Base-by-base conservation (phyloP, 2,888 invertebrate genomes). In the Pristionchus japonicus region DNA sequence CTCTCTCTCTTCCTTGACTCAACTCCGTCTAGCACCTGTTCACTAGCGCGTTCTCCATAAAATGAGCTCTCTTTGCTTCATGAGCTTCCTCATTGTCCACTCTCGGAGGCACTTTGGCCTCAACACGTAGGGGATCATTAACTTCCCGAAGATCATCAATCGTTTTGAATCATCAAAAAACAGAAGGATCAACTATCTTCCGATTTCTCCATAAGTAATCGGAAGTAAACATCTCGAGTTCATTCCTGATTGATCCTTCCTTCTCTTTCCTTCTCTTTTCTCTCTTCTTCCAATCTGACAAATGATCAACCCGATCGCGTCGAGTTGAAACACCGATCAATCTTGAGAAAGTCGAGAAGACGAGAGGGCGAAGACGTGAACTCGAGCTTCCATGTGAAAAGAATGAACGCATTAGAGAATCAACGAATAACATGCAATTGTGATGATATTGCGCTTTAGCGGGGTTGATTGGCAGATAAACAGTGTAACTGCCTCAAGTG, bases 231-330 rank as follows among this genome's bases (percentile, higher is more conserved):
- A 15, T 20, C 40, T 40, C 20, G 23, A 74, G 37, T 20, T 74
- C 74, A n/a, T n/a, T 40, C 40, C 31, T 40, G 74, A 74, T 74
- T 74, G 37, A 40, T 74, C 40, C 40, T 27, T 0, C n/a, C n/a
- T n/a, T n/a, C 7, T 15, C 20, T 15, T 37, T 17, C 31, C 40
- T 74, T 23, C 40, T 23, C 31, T 31, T 23, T 40, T 74, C 74
- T 74, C 74, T 74, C 20, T 17, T 37, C 27, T 23, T 31, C 40
- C 40, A 40, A 74, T 74, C 74, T 74, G 74, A 74, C 74, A 74
- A 74, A 74, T 74, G 74, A 74, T 74, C 74, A 31, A 74, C 74
- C 40, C 40, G 20, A 74, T 74, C 37, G 23, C 74, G 23, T 40
- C 20, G 74, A 74, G 64, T 31, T 40, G 67, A 67, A 67, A 67